These are phyloP conservation scores for Bombus superbus DNA, from an alignment of 1,140 invertebrate genomes.

Conservation along the genomic window DNA sequence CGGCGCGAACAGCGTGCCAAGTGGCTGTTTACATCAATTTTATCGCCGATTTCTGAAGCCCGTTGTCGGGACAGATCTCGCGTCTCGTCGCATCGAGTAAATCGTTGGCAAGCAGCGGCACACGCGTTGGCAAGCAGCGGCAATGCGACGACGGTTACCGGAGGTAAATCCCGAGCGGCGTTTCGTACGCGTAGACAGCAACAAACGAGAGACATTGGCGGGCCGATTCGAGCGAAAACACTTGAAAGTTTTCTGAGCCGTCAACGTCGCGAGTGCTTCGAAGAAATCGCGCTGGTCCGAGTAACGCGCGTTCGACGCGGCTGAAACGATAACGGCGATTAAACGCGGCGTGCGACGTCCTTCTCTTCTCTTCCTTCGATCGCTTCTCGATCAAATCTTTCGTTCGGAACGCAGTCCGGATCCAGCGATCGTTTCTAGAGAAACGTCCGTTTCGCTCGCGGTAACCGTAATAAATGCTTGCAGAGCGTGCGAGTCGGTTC, in stretches of 20 bases:
- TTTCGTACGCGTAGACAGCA: background rate
- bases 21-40: slow-evolving; percentile 82
- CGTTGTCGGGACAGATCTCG: slow-evolving; percentile 61
- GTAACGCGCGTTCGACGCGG: background rate
- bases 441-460: background rate
- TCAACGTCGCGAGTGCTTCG: too few relatives aligned
- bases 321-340: background rate
- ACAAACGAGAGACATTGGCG: background rate
- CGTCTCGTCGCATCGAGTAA: slow-evolving; percentile 18
- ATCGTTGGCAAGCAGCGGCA: background rate
- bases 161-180: background rate
- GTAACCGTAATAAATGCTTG: background rate
- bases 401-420: too few relatives aligned
- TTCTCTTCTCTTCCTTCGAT: background rate
- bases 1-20: slow-evolving; percentile 72
- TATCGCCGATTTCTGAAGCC: slow-evolving; percentile 80
- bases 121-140: background rate
- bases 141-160: background rate
- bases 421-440: too few relatives aligned
- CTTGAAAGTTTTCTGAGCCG: too few relatives aligned
- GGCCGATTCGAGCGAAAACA: too few relatives aligned
- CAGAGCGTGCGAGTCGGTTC: too few relatives aligned
- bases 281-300: background rate
- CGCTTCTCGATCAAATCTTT: background rate
- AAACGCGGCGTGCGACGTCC: background rate